phyloP scores from a whole-genome alignment of 2,888 invertebrate species.

The Eremobia ochroleuca region DNA sequence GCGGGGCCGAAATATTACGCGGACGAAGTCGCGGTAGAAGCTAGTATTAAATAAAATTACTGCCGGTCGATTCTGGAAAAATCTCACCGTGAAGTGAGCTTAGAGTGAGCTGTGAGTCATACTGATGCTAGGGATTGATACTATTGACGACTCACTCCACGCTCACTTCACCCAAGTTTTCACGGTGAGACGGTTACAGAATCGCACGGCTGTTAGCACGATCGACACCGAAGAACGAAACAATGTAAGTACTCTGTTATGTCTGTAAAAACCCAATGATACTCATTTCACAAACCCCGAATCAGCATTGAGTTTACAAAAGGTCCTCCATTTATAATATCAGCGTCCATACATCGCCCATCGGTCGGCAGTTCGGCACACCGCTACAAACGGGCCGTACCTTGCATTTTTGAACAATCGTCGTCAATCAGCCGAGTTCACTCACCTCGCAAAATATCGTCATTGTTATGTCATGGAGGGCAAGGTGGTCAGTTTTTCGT shows the following conservation, averaged over 20 bases:
- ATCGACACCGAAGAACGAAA: neutral
- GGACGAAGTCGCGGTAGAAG: too few relatives aligned
- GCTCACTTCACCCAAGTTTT: too few relatives aligned
- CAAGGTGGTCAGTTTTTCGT: slow-evolving; percentile 49
- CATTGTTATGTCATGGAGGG: slow-evolving; percentile 53
- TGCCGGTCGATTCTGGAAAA: too few relatives aligned
- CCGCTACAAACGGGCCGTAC: slow-evolving; percentile 1
- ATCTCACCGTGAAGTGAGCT: too few relatives aligned
- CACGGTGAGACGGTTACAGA: too few relatives aligned
- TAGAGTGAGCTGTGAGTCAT: too few relatives aligned
- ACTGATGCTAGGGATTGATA: too few relatives aligned
- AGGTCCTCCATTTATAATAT: neutral
- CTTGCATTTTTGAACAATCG: slow-evolving; percentile 65
- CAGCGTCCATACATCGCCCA: slow-evolving; percentile 1
- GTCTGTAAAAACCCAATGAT: neutral
- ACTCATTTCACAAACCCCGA: neutral
- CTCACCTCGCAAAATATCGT: slow-evolving; percentile 50
- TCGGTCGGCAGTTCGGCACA: neutral
- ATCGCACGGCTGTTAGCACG: too few relatives aligned
- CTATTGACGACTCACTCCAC: too few relatives aligned
- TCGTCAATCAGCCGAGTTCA: slow-evolving; percentile 27
- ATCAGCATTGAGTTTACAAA: slow-evolving; percentile 27
- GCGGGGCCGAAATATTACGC: too few relatives aligned
- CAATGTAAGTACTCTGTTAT: neutral
- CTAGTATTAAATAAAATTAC: too few relatives aligned